Evolutionary conservation across 2,888 invertebrate genomes (phyloP), one percentile per base, ranked within the genome.

Genomic region (Saturnia japonica): DNA sequence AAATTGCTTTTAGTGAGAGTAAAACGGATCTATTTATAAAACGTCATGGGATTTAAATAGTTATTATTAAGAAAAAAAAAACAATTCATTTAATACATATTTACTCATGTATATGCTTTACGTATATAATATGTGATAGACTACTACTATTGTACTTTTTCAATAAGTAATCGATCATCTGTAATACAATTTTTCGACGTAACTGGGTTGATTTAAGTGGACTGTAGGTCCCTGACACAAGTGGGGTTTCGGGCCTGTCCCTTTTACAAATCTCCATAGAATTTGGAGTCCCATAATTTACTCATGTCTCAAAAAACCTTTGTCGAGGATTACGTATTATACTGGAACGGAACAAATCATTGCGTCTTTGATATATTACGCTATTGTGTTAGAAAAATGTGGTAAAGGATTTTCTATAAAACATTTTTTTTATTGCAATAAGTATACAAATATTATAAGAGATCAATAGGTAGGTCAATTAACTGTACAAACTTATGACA

Each of bases 211-310:
- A 40, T n/a, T 40, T 64, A 40, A 64, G 64, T 34, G 40, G 40
- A 40, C 64, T 64, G 28, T 64, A 64, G 11, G 7, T 64, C 64
- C n/a, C 40, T 40, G 64, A 40, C 19, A 34, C 64, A 34, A 64
- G 40, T 64, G 57, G 57, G 57, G 57, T 64, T 22, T n/a, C 64
- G 40, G 9, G 19, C 19, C 9, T 40, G 40, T 64, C 40, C 64
- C 9, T 40, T 40, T 64, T 40, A 7, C n/a, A 19, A 40, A 64
- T 64, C 40, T 64, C 40, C 64, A 64, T 64, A 64, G 64, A 64
- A 64, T 40, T 40, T 64, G 40, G 8, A 40, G 8, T n/a, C 7
- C 9, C 11, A 64, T 64, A 64, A 64, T 64, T 64, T 60, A 60
- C 28, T 60, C 28, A 14, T 60, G 28, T 60, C 28, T 60, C 57